Evolutionary conservation across 2,113 vertebrate species (phyloP).

Genomic region (Lampris incognitus): DNA sequence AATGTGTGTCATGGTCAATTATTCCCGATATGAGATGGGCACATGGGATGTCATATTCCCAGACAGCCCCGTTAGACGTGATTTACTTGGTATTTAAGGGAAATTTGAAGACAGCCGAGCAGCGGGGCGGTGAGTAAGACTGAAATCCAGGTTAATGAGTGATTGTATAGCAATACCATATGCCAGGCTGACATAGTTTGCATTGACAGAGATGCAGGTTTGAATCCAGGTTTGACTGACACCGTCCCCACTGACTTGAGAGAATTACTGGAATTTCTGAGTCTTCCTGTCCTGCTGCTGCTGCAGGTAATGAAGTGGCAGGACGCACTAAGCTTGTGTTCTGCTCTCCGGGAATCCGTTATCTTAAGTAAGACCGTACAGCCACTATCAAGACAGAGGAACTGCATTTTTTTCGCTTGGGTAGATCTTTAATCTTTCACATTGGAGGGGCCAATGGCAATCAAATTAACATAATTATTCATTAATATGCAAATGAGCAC

Average conservation of each 20-base stretch:
- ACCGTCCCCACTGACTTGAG: too few species aligned
- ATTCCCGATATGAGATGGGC: background rate
- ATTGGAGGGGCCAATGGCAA: slow-evolving; percentile 66
- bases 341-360: slow-evolving; percentile 8
- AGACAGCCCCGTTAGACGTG: background rate
- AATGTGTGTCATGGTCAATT: background rate
- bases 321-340: background rate
- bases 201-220: too few species aligned
- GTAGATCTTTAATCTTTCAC: slow-evolving; percentile 65
- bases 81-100: background rate
- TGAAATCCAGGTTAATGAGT: background rate
- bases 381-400: slow-evolving; percentile 34
- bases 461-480: slow-evolving; percentile 84
- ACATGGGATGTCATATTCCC: background rate
- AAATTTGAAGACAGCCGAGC: background rate
- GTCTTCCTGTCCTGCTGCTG: background rate
- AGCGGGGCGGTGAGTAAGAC: background rate
- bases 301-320: background rate
- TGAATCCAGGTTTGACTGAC: too few species aligned
- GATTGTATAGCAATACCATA: background rate
- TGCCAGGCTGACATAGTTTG: too few species aligned
- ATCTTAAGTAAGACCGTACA: slow-evolving; percentile 8
- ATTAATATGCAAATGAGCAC: slow-evolving; percentile 83
- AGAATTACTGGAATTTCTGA: too few species aligned
- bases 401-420: slow-evolving; percentile 38